Evolutionary conservation across 2,888 invertebrate genomes (phyloP).

Genomic region (Malachius bipustulatus): DNA sequence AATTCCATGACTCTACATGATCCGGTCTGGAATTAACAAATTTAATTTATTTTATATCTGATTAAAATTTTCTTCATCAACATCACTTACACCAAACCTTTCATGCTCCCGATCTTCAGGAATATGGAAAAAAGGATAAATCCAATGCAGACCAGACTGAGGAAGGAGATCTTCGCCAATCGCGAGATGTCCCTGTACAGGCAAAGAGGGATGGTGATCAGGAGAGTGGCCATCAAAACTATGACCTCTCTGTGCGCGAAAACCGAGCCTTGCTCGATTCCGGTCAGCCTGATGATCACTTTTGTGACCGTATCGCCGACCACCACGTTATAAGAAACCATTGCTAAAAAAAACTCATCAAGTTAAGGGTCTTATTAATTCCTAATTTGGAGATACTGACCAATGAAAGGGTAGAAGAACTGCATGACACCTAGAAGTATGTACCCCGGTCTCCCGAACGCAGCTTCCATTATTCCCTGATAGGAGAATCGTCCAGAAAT

Average conservation of each 20-base stretch:
- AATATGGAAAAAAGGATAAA: conserved; percentile 59
- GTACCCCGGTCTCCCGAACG: conserved; percentile 68
- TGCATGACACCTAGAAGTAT: conserved; percentile 62
- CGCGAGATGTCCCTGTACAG: conserved; percentile 64
- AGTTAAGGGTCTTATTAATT: conserved; percentile 7
- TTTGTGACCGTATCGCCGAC: conserved; percentile 79
- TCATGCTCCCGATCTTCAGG: conserved; percentile 45
- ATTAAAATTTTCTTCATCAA: too few relatives aligned
- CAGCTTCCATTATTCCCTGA: conserved; percentile 65
- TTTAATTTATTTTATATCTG: conserved; percentile 4
- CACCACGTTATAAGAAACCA: conserved; percentile 80
- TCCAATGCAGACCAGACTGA: conserved; percentile 57
- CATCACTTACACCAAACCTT: conserved; percentile 50
- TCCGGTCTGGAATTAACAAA: too few relatives aligned
- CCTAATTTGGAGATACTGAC: too few relatives aligned
- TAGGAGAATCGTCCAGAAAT: conserved; percentile 68
- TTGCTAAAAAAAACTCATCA: conserved; percentile 58
- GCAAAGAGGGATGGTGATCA: conserved; percentile 67
- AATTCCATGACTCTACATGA: conserved; percentile 55
- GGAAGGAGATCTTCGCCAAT: conserved; percentile 55
- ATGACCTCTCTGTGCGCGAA: conserved; percentile 54
- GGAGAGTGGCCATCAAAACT: conserved; percentile 57
- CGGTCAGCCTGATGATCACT: conserved; percentile 60
- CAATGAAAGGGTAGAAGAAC: conserved; percentile 74
- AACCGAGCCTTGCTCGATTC: conserved; percentile 41